Evolutionary conservation across 1,140 invertebrate genomes (phyloP), one percentile per base, ranked within the genome.

Genomic region (Planococcus citri): DNA sequence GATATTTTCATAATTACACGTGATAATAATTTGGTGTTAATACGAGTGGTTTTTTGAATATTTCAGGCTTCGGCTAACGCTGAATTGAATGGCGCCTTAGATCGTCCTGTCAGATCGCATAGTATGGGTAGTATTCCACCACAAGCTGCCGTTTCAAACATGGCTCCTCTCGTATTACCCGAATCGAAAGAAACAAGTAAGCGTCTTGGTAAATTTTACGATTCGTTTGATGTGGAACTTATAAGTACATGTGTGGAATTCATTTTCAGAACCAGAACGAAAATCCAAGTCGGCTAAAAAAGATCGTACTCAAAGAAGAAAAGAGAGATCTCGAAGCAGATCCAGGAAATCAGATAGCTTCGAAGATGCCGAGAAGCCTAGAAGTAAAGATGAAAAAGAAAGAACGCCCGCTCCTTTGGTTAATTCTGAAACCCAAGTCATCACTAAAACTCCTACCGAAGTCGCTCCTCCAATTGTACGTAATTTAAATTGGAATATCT

Each of bases 111-210:
- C 9, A 78, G 85, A 60, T 87, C 85, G 60, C 85, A 86, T 73
- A 88, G 86, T 0, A 83, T 86, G 20, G 86, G 85, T 17, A 87
- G 84, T 73, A 79, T 88, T 33, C 68, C 74, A 27, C 72, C 72
- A 14, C 64, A 58, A 83, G 85, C 57, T 22, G 27, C 17, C 38
- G 29, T 67, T 6, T 72, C 75, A 14, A 74, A 73, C 21, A 77
- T 76, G 1, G 78, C 80, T 1, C 73, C 73, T 27, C 69, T 38
- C 37, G 68, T 57, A 68, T 25, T 29, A 27, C 60, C 60, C 10
- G 60, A 64, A 22, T 6, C 22, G 14, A 64, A 64, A 64, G 60
- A 64, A 64, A 24, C 25, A 64, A 64, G 60, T 64, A 64, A 64
- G 29, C 29, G 3, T 33, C 12, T 33, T 33, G n/a, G n/a, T 33